These are phyloP conservation scores for Aplocera efformata DNA, from an alignment of 2,888 invertebrate species.

Conservation along the genomic window DNA sequence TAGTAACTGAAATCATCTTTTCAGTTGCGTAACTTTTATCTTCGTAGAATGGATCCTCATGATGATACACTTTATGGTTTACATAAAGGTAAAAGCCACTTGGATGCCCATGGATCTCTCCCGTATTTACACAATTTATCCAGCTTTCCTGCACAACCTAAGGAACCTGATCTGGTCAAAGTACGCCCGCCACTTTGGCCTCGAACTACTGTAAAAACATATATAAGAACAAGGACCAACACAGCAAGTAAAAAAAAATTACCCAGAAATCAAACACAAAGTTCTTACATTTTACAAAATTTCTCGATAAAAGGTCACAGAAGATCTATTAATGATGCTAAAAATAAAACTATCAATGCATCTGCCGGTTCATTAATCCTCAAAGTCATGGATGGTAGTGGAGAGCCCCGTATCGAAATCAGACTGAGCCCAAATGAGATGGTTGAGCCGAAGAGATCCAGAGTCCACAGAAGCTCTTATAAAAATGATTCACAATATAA, in stretches of 20 bases:
- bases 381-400: conserved; percentile 41
- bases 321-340: conserved; percentile 36
- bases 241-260: not conserved
- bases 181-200: conserved; percentile 9
- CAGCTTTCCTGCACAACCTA: not conserved
- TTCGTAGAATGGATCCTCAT: conserved; percentile 4
- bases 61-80: conserved; percentile 2
- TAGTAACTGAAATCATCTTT: not conserved
- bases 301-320: conserved; percentile 37
- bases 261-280: not conserved
- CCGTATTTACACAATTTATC: no score
- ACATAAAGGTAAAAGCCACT: not conserved
- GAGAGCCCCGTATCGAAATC: conserved; percentile 44
- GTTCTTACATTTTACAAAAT: no score
- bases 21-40: conserved; percentile 4
- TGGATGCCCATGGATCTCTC: not conserved
- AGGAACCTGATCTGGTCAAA: conserved; percentile 4
- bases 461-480: conserved; percentile 10
- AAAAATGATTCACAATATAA: conserved; percentile 3
- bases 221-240: not conserved
- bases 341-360: conserved; percentile 11
- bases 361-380: conserved; percentile 35
- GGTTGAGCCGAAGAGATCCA: conserved; percentile 12
- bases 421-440: conserved; percentile 33
- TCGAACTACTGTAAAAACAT: not conserved